A percentile compares a stretch with the other conserved stretches of the same genome.
phyloP scores from a whole-genome alignment of 2,797 vertebrate genomes.

The Florisuga fusca region DNA sequence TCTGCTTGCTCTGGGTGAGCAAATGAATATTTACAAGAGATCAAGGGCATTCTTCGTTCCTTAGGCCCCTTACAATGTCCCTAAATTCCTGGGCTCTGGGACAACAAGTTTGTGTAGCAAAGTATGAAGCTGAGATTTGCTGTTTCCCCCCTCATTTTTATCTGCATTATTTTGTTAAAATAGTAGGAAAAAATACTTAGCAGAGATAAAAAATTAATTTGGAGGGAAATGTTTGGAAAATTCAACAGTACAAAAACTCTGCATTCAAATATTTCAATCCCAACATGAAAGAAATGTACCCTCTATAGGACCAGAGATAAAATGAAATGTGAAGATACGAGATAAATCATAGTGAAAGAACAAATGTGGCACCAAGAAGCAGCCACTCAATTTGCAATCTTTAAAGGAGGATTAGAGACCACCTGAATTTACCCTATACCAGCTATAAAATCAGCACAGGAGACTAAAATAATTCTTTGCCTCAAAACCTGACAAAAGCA shows the following conservation, averaged over 20 bases:
- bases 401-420: constrained; percentile 23
- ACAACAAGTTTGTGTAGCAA: not conserved
- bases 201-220: constrained; percentile 38
- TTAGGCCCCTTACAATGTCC: not conserved
- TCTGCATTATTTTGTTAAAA: not conserved
- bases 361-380: constrained; percentile 21
- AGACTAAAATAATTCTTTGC: constrained; percentile 10
- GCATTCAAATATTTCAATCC: not conserved
- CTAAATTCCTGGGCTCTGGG: not conserved
- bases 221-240: constrained; percentile 9
- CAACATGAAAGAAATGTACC: not conserved
- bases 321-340: constrained; percentile 12
- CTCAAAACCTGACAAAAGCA: constrained; percentile 25
- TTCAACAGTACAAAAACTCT: not conserved
- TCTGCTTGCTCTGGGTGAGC: not conserved
- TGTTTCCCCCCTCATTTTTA: not conserved
- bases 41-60: not conserved
- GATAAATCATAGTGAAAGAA: constrained; percentile 25
- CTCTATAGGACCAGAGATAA: not conserved
- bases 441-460: not conserved
- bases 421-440: not conserved
- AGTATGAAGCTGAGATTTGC: not conserved
- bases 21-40: not conserved
- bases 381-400: not conserved
- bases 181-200: not conserved